Conservation (phyloP, 2,797 vertebrate species). For the Parauchenoglanis ngamensis region DNA sequence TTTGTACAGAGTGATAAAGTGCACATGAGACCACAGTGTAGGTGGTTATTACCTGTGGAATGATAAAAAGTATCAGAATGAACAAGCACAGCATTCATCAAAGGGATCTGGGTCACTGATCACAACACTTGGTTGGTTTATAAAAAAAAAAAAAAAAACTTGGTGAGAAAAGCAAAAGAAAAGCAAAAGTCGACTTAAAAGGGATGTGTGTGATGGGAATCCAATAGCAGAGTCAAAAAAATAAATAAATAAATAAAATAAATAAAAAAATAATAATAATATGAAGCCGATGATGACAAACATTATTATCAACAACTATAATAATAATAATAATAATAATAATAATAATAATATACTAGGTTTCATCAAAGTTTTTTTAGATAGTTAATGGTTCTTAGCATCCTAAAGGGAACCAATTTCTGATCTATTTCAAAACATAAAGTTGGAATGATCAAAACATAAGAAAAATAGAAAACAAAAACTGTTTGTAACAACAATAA, state of each 20-base stretch:
- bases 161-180: not conserved
- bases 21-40: slow-evolving; percentile 44
- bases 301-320: not conserved
- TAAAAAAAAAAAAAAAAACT: not conserved
- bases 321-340: not conserved
- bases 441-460: not conserved
- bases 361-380: not conserved
- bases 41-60: slow-evolving; percentile 20
- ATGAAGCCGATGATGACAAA: not conserved
- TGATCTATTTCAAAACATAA: not conserved
- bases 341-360: not conserved
- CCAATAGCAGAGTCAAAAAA: not conserved
- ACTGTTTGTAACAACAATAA: too few relatives aligned
- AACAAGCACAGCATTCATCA: not conserved
- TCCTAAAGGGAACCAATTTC: not conserved
- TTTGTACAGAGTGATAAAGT: slow-evolving; percentile 22
- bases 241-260: not conserved
- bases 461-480: not conserved
- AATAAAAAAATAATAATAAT: not conserved
- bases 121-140: not conserved
- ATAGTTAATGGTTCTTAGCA: not conserved
- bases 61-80: slow-evolving; percentile 21
- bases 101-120: not conserved
- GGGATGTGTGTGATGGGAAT: not conserved
- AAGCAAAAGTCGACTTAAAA: not conserved